phyloP scores from a whole-genome alignment of 1,140 invertebrate genomes.

The Camponotus pennsylvanicus region DNA sequence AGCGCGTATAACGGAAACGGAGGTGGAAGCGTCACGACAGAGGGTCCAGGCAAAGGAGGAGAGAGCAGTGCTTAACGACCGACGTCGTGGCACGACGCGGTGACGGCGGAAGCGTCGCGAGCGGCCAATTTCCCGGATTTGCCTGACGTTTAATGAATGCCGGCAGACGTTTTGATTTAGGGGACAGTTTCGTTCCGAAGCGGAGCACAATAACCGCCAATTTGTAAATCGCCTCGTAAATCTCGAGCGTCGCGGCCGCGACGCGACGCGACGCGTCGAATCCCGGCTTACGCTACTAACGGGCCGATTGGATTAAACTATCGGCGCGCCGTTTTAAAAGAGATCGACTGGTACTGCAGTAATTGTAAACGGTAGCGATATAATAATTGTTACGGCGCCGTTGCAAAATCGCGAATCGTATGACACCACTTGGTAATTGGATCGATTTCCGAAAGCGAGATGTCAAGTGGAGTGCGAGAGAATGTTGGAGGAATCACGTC shows the following conservation, averaged over 20 bases:
- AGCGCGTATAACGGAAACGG: conserved; percentile 44
- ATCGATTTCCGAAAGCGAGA: conserved; percentile 1
- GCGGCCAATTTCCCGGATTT: conserved; percentile 78
- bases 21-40: neutral
- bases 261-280: conserved; percentile 47
- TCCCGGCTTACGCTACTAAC: conserved; percentile 49
- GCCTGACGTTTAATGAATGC: conserved; percentile 84
- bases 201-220: conserved; percentile 85
- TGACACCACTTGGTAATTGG: conserved; percentile 24
- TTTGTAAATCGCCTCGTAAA: conserved; percentile 86
- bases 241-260: conserved; percentile 72
- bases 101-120: conserved; percentile 49
- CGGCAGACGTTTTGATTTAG: conserved; percentile 85
- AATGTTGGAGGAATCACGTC: no score
- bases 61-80: conserved; percentile 12
- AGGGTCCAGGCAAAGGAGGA: conserved; percentile 33
- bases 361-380: conserved; percentile 61
- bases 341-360: conserved; percentile 41
- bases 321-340: conserved; percentile 73
- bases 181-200: conserved; percentile 85
- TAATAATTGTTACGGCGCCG: conserved; percentile 20
- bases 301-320: conserved; percentile 82
- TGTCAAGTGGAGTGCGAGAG: neutral
- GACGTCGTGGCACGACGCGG: neutral
- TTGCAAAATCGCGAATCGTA: neutral